A percentile compares a stretch with the other conserved stretches of the same genome.
These are phyloP conservation scores for Drosophila leonis DNA, from an alignment of 2,888 invertebrate species.

Conservation along the genomic window DNA sequence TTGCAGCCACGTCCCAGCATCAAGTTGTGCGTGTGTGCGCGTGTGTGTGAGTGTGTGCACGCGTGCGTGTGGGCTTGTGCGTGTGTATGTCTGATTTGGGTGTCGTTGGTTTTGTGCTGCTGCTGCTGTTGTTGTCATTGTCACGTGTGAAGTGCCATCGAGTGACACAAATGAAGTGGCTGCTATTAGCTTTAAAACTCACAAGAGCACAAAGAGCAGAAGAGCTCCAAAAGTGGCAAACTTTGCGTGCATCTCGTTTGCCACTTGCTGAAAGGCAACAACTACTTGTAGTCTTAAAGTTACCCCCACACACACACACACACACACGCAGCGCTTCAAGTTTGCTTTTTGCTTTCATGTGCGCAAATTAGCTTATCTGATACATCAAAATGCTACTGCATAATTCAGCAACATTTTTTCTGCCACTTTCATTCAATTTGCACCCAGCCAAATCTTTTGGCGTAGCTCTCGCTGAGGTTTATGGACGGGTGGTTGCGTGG, in stretches of 20 bases:
- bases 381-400: constrained; percentile 77
- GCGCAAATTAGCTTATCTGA: constrained; percentile 79
- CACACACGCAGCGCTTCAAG: constrained; percentile 14
- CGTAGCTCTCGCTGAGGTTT: constrained; percentile 43
- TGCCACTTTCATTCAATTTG: constrained; percentile 82
- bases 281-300: constrained; percentile 59
- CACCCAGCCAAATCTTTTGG: constrained; percentile 70
- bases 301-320: constrained; percentile 2
- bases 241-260: constrained; percentile 52
- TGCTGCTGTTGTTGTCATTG: constrained; percentile 68
- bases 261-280: constrained; percentile 40
- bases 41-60: constrained; percentile 3
- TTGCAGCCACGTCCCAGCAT: constrained; percentile 46
- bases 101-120: constrained; percentile 4
- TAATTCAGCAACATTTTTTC: constrained; percentile 81
- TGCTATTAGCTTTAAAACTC: constrained; percentile 79
- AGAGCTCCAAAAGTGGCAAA: constrained; percentile 52
- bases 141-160: constrained; percentile 80
- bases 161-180: constrained; percentile 77
- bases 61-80: constrained; percentile 12
- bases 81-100: constrained; percentile 45
- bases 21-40: constrained; percentile 1
- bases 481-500: not conserved
- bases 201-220: constrained; percentile 42
- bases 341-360: constrained; percentile 63